phyloP scores from a whole-genome alignment of 2,113 vertebrate species.

The Crypturellus undulatus region DNA sequence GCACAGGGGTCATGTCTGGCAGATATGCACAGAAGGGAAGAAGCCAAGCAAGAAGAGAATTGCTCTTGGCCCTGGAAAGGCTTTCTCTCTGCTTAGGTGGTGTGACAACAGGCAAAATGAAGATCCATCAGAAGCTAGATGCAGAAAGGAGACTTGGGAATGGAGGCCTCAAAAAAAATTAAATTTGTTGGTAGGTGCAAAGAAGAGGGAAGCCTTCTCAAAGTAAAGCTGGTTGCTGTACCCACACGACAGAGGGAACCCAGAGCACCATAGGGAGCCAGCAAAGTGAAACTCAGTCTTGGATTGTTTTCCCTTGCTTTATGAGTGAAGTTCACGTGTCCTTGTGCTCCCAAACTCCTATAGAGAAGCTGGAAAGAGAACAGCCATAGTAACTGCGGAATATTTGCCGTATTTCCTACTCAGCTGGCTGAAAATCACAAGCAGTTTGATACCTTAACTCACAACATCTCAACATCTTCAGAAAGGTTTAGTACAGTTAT shows the following conservation, averaged over 20 bases:
- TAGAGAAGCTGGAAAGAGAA: conserved; percentile 10
- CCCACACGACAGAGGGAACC: background rate
- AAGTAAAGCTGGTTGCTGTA: background rate
- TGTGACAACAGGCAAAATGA: background rate
- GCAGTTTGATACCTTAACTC: conserved; percentile 15
- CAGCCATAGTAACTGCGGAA: background rate
- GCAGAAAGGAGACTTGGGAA: background rate
- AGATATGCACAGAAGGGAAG: background rate
- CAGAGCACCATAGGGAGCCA: background rate
- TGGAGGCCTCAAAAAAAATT: background rate
- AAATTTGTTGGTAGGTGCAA: background rate
- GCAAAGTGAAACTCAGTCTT: background rate
- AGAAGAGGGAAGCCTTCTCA: background rate
- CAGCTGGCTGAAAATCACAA: conserved; percentile 3
- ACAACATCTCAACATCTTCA: conserved; percentile 14
- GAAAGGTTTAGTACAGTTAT: background rate
- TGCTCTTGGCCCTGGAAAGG: background rate
- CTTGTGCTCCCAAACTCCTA: conserved; percentile 21
- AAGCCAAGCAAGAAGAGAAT: background rate
- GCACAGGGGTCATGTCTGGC: background rate
- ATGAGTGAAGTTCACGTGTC: conserved; percentile 5
- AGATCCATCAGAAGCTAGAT: background rate
- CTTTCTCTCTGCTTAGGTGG: background rate
- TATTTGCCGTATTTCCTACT: background rate
- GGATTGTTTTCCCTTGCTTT: background rate